A percentile compares a stretch with the other conserved stretches of the same genome.
phyloP scores from a whole-genome alignment of 2,888 invertebrate species.

The Entomobrya multifasciata region DNA sequence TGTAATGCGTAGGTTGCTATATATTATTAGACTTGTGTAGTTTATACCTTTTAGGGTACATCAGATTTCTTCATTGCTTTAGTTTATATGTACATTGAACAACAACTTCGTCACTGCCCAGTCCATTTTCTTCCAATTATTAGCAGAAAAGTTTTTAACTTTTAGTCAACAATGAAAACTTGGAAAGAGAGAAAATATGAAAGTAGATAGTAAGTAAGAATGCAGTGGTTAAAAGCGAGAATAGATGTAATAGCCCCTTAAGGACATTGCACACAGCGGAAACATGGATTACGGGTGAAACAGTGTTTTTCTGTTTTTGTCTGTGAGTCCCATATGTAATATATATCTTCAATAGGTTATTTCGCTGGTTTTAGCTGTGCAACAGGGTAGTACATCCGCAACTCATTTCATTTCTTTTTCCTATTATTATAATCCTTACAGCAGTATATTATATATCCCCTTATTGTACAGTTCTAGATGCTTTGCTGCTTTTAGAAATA shows the following conservation, averaged over 20 bases:
- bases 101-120: constrained; percentile 42
- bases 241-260: constrained; percentile 50
- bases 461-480: constrained; percentile 1
- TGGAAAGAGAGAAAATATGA: constrained; percentile 18
- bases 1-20: no score
- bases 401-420: constrained; percentile 30
- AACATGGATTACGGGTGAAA: constrained; percentile 54
- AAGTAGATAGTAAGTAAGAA: not conserved
- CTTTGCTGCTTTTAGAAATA: not conserved
- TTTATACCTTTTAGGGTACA: constrained; percentile 25
- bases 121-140: constrained; percentile 66
- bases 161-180: constrained; percentile 67
- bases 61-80: constrained; percentile 29
- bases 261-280: constrained; percentile 51
- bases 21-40: no score
- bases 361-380: constrained; percentile 31
- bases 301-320: not conserved
- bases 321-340: not conserved
- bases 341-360: no score
- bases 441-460: constrained; percentile 17
- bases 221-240: not conserved
- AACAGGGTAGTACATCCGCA: constrained; percentile 57
- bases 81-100: not conserved
- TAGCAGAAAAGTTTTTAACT: constrained; percentile 55
- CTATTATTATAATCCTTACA: not conserved